Base-by-base conservation (phyloP, 2,113 vertebrate genomes). In the Probosciger aterrimus region DNA sequence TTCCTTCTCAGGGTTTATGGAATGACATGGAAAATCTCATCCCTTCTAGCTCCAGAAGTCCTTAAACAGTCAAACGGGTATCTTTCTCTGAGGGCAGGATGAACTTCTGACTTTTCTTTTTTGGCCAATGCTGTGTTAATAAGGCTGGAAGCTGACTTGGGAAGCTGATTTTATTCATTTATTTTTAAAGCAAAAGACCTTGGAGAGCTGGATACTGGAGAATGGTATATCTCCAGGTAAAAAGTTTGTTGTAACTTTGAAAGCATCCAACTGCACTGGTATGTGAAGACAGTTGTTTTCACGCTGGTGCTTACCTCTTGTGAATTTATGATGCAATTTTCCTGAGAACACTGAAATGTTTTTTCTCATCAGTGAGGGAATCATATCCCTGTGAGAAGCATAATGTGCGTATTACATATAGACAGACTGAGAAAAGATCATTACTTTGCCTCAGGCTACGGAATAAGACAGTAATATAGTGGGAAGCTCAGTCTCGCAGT, bases 401-500 rank as follows among this genome's bases (percentile, higher is more conserved):
- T 94, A 94, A 93, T 95, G 82, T 95, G 93, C 91, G 82, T 94
- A 86, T 96, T 96, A 89, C 91, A 85, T 95, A 94, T 91, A 95
- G 93, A 91, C 92, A 93, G 91, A 27, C 92, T 92, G 88, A 88
- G 93, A 84, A 92, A 90, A 93, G 92, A 96, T 94, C 92, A 93
- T 89, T 95, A 60, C 94, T 86, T 93, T 88, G 93, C 96, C 95
- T 93, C 19, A 33, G 90, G 96, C 92, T 96, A 37, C 37, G 47
- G 77, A 96, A 76, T 95, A 93, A 96, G 95, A 82, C 93, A 95
- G 89, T 87, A 93, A 96, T 86, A 31, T 65, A 87, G 91, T 91
- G 84, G 84, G 94, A 95, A 91, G 87, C 77, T 92, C 74, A 75
- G 94, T 92, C 86, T 93, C 5, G 0, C 95, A 93, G 77, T 24